These are phyloP conservation scores for Agonopterix alstromeriana DNA, from an alignment of 2,888 invertebrate genomes.

Conservation along the genomic window DNA sequence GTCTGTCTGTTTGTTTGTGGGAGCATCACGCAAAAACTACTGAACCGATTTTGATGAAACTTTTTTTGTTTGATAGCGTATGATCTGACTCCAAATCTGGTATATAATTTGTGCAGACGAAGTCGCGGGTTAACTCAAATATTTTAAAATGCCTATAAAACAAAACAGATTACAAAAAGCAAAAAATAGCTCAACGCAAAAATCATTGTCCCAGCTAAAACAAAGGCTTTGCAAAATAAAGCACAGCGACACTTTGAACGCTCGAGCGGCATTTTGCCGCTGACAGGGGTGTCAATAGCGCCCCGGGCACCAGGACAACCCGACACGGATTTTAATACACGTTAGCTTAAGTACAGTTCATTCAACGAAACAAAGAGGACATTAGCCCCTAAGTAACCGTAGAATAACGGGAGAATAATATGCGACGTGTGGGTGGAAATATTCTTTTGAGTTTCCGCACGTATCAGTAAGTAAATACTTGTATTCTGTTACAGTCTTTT, in stretches of 20 bases:
- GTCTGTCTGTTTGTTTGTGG: no score
- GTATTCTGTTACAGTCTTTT: background rate
- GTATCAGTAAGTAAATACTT: background rate
- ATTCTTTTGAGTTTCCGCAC: background rate
- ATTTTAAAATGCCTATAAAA: no score
- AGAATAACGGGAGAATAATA: conserved; percentile 1
- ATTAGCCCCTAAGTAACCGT: background rate
- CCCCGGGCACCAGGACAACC: background rate
- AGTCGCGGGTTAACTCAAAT: no score
- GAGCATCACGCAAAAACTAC: no score
- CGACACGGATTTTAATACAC: background rate
- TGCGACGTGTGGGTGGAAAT: background rate
- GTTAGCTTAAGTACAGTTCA: background rate
- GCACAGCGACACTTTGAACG: background rate
- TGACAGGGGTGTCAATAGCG: background rate
- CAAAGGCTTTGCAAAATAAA: no score
- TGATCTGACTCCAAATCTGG: no score
- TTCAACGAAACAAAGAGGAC: conserved; percentile 2
- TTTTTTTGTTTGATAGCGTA: no score
- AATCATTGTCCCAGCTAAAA: conserved; percentile 16
- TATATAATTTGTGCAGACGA: no score
- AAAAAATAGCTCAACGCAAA: conserved; percentile 11
- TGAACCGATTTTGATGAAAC: no score
- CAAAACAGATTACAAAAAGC: background rate
- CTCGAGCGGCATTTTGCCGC: background rate